Evolutionary conservation across 2,888 invertebrate species (phyloP).

Genomic region (Seira sanloemensis): DNA sequence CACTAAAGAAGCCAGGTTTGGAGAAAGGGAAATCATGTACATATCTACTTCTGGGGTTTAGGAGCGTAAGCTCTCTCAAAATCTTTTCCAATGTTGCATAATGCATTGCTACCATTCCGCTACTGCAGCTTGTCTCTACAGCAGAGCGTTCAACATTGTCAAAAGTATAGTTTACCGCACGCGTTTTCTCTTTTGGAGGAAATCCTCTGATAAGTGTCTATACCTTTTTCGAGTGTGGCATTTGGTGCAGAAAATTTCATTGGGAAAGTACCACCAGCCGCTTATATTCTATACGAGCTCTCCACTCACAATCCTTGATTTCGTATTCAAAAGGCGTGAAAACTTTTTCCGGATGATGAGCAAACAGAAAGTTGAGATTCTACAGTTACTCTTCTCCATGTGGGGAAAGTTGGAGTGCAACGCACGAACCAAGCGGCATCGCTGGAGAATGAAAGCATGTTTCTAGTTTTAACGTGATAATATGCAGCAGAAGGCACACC

Average conservation of each 20-base stretch:
- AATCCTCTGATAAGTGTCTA: conserved; percentile 13
- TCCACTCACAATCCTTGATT: conserved; percentile 53
- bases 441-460: background rate
- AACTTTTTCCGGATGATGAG: conserved; percentile 66
- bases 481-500: background rate
- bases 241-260: conserved; percentile 36
- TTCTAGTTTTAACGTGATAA: conserved; percentile 18
- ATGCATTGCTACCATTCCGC: background rate
- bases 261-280: background rate
- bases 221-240: conserved; percentile 10
- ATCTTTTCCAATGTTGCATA: background rate
- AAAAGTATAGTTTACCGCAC: conserved; percentile 29
- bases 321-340: conserved; percentile 69
- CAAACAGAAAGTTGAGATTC: conserved; percentile 49
- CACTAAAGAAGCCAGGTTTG: background rate
- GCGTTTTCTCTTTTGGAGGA: conserved; percentile 11
- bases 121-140: background rate
- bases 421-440: background rate
- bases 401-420: background rate
- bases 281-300: background rate
- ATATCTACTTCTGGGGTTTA: conserved; percentile 30
- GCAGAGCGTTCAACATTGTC: background rate
- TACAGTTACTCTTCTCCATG: conserved; percentile 33
- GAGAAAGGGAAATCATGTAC: conserved; percentile 27
- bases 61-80: conserved; percentile 12